Evolutionary conservation across 2,113 vertebrate species (phyloP).

Genomic region (Cranoglanis bouderius): DNA sequence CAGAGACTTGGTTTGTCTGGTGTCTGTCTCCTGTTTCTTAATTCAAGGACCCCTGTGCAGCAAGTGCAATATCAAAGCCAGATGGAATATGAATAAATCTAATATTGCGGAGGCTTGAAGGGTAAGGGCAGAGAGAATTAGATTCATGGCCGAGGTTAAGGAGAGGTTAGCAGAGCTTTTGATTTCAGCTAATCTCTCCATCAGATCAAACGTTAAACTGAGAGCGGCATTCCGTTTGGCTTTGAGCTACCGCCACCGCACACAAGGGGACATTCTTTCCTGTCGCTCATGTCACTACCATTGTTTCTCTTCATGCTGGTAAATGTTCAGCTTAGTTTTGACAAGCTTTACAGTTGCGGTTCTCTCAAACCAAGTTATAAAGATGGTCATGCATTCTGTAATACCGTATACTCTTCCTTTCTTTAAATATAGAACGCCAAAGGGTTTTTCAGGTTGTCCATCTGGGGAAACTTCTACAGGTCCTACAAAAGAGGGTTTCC

Average conservation of each 20-base stretch:
- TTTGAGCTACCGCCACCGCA: background rate
- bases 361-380: background rate
- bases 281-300: background rate
- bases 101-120: constrained; percentile 26
- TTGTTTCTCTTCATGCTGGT: background rate
- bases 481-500: background rate
- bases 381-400: background rate
- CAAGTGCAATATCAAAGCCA: constrained; percentile 45
- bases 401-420: background rate
- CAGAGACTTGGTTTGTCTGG: constrained; percentile 32
- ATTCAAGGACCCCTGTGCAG: constrained; percentile 27
- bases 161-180: constrained; percentile 40
- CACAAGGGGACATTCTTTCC: constrained; percentile 19
- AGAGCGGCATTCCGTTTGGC: constrained; percentile 11
- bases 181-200: constrained; percentile 38
- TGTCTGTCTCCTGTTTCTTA: constrained; percentile 46
- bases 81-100: constrained; percentile 47
- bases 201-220: constrained; percentile 23
- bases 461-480: background rate
- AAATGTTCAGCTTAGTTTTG: background rate
- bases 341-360: background rate
- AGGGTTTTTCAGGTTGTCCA: background rate
- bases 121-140: constrained; percentile 37
- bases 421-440: background rate
- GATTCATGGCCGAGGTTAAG: constrained; percentile 30